phyloP scores from a whole-genome alignment of 2,797 vertebrate genomes.

The Cyprinella venusta region DNA sequence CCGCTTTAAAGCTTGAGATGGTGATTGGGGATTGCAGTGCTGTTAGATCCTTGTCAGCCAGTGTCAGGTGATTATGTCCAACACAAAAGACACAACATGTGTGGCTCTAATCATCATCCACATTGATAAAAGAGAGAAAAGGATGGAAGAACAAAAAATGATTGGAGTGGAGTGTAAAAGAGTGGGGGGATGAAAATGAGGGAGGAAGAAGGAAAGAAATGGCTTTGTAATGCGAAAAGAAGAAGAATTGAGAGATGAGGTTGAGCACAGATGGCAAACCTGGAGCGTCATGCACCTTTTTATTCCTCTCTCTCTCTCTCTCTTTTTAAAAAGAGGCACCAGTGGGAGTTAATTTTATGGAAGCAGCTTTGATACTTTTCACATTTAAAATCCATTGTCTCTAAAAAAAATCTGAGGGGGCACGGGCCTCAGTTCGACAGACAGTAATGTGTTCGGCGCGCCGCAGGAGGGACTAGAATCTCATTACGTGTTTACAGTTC shows the following conservation, averaged over 20 bases:
- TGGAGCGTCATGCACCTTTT: neutral
- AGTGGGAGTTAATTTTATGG: neutral
- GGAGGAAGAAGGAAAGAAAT: neutral
- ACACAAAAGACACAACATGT: constrained; percentile 21
- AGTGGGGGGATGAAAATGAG: neutral
- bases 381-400: constrained; percentile 1
- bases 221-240: neutral
- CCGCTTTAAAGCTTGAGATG: neutral
- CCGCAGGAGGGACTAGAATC: constrained; percentile 50
- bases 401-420: constrained; percentile 7
- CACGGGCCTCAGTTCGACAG: neutral
- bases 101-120: constrained; percentile 45
- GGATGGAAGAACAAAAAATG: neutral
- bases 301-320: neutral
- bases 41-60: constrained; percentile 1
- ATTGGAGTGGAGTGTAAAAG: neutral
- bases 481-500: constrained; percentile 55
- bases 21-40: constrained; percentile 10
- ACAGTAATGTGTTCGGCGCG: constrained; percentile 31
- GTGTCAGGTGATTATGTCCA: constrained; percentile 29
- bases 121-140: constrained; percentile 16
- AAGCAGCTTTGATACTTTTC: constrained; percentile 3
- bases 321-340: neutral
- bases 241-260: constrained; percentile 25
- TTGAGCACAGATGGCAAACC: constrained; percentile 14